Percentiles rank a stretch among this genome's conserved stretches.
Conservation (phyloP, 64 coral and sea anemone genomes). For the Catalaphyllia jardinei region DNA sequence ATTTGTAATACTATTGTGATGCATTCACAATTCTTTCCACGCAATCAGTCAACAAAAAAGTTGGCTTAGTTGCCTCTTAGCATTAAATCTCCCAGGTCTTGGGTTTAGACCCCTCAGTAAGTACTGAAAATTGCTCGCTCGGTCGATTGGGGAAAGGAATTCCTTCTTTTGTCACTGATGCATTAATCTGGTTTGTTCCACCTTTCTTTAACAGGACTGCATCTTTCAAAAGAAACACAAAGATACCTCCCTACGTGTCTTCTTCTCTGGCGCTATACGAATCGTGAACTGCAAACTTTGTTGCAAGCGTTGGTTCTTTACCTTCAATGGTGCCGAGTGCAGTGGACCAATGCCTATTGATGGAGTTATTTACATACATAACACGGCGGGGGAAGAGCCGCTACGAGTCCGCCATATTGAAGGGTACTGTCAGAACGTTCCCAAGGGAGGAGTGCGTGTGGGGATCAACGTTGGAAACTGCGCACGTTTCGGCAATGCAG, state of each 20-base stretch:
- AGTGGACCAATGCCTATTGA: too few species aligned
- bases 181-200: too few species aligned
- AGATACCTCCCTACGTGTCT: constrained; percentile 4
- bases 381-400: neutral
- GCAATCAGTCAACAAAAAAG: too few species aligned
- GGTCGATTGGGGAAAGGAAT: too few species aligned
- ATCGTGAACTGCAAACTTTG: neutral
- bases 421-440: constrained; percentile 50
- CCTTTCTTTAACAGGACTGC: constrained; percentile 5
- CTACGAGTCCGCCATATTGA: constrained; percentile 45
- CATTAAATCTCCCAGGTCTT: too few species aligned
- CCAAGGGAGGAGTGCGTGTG: constrained; percentile 21
- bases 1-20: too few species aligned
- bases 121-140: neutral
- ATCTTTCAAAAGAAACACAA: constrained; percentile 13
- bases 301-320: constrained; percentile 62
- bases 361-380: too few species aligned
- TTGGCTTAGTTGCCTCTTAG: too few species aligned
- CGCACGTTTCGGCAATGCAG: constrained; percentile 24
- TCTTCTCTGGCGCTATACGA: constrained; percentile 12
- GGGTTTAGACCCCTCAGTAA: too few species aligned
- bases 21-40: too few species aligned
- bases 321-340: constrained; percentile 36
- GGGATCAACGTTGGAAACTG: constrained; percentile 60
- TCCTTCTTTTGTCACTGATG: too few species aligned